Conservation (phyloP, 2,888 invertebrate species). For the Biston betularia region DNA sequence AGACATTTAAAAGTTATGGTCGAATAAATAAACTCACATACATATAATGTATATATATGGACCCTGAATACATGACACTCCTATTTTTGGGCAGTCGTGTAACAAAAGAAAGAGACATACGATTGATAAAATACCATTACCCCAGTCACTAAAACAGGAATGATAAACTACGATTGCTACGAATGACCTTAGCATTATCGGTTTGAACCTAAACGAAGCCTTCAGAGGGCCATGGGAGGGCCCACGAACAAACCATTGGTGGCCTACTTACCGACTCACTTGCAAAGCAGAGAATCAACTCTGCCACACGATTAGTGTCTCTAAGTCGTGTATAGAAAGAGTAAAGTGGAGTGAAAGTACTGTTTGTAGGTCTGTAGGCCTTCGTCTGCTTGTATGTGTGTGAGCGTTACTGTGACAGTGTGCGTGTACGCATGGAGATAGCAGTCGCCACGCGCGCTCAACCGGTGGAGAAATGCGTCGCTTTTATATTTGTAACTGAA, state of each 20-base stretch:
- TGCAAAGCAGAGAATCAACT: constrained; percentile 49
- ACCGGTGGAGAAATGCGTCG: constrained; percentile 79
- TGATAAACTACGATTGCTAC: constrained; percentile 46
- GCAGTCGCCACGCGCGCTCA: constrained; percentile 68
- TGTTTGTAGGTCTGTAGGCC: constrained; percentile 84
- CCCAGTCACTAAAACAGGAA: constrained; percentile 15
- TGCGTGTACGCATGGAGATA: constrained; percentile 83
- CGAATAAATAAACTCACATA: too few relatives aligned
- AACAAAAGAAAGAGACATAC: too few relatives aligned
- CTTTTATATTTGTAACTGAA: constrained; percentile 37
- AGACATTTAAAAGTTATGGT: too few relatives aligned
- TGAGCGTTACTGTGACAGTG: constrained; percentile 60
- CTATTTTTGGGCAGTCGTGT: too few relatives aligned
- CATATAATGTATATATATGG: too few relatives aligned
- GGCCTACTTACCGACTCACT: constrained; percentile 74
- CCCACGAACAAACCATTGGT: constrained; percentile 78
- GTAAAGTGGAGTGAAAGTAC: constrained; percentile 64
- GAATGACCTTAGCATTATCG: constrained; percentile 65
- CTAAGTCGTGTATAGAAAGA: constrained; percentile 54
- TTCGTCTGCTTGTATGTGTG: constrained; percentile 62
- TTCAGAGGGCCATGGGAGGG: constrained; percentile 71
- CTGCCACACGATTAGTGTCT: constrained; percentile 49
- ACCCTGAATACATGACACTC: too few relatives aligned
- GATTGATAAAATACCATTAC: background rate
- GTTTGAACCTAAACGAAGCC: constrained; percentile 63